phyloP scores from a whole-genome alignment of 1,140 invertebrate species.

The Tetragonula clypearis region DNA sequence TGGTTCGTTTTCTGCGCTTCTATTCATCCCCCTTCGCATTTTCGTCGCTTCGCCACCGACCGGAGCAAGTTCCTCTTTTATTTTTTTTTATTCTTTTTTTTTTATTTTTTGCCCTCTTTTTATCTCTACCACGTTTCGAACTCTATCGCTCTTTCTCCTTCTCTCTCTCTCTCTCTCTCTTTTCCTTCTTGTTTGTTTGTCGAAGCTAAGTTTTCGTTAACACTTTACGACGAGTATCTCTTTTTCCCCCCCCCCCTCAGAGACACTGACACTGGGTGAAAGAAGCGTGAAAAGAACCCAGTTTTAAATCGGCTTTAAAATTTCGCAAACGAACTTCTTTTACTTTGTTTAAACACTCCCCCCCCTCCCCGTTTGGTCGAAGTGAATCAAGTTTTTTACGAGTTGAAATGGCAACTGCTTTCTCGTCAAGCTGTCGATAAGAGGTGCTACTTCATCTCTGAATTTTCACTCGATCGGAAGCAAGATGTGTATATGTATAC shows the following conservation, averaged over 20 bases:
- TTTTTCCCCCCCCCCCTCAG: too few relatives aligned
- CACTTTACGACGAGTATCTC: background rate
- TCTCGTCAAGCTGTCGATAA: background rate
- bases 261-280: background rate
- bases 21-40: conserved; percentile 40
- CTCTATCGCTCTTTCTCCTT: background rate
- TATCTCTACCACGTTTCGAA: background rate
- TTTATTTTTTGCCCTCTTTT: background rate
- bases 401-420: background rate
- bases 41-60: conserved; percentile 42
- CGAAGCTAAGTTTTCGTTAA: conserved; percentile 28
- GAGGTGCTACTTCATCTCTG: background rate
- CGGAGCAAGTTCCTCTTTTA: conserved; percentile 8
- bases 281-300: background rate
- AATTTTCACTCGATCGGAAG: background rate
- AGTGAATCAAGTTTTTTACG: too few relatives aligned
- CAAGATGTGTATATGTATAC: background rate
- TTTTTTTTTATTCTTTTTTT: conserved; percentile 8
- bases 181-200: background rate
- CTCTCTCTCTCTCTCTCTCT: background rate
- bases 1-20: conserved; percentile 53
- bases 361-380: too few relatives aligned
- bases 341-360: background rate
- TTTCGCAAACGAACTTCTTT: background rate
- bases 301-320: background rate